Percentiles rank a stretch among this genome's conserved stretches.
Evolutionary conservation across 2,797 vertebrate species (phyloP).

Genomic region (Poecilia velifera): DNA sequence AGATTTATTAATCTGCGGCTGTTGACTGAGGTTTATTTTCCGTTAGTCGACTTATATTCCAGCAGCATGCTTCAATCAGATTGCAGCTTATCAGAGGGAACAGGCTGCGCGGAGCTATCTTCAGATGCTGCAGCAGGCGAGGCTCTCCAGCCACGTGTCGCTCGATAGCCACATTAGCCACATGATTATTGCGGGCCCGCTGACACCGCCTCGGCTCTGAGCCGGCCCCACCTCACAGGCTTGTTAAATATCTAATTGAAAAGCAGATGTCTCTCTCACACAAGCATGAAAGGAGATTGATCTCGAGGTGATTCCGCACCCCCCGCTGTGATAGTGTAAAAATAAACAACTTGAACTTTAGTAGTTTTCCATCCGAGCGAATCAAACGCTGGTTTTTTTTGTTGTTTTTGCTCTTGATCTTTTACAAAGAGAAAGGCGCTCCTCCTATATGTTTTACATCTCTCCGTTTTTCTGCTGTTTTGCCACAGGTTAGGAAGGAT

Average conservation of each 20-base stretch:
- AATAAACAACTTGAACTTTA: slow-evolving; percentile 56
- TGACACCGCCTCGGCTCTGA: slow-evolving; percentile 61
- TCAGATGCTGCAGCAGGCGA: slow-evolving; percentile 71
- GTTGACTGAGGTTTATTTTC: slow-evolving; percentile 71
- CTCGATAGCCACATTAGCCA: slow-evolving; percentile 76
- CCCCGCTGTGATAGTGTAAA: slow-evolving; percentile 57
- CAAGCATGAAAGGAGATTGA: slow-evolving; percentile 72
- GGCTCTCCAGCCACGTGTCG: slow-evolving; percentile 65
- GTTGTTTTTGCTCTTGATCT: slow-evolving; percentile 9
- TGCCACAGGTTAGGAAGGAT: slow-evolving; percentile 13
- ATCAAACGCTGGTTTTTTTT: not conserved
- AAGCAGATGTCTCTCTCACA: slow-evolving; percentile 70
- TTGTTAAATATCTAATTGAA: slow-evolving; percentile 75
- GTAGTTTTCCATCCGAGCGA: slow-evolving; percentile 15
- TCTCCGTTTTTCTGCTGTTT: slow-evolving; percentile 17
- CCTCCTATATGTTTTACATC: slow-evolving; percentile 12
- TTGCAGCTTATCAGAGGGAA: slow-evolving; percentile 76
- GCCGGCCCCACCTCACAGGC: slow-evolving; percentile 53
- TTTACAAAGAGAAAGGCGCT: slow-evolving; percentile 11
- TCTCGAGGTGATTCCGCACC: slow-evolving; percentile 48
- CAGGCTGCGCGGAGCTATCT: slow-evolving; percentile 70
- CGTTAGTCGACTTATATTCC: slow-evolving; percentile 66
- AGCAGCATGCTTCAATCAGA: slow-evolving; percentile 72
- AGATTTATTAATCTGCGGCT: slow-evolving; percentile 71
- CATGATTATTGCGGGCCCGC: slow-evolving; percentile 68